A percentile compares a stretch with the other conserved stretches of the same genome.
These are phyloP conservation scores for Cottus gobio DNA, from an alignment of 2,113 vertebrate genomes.

Conservation along the genomic window DNA sequence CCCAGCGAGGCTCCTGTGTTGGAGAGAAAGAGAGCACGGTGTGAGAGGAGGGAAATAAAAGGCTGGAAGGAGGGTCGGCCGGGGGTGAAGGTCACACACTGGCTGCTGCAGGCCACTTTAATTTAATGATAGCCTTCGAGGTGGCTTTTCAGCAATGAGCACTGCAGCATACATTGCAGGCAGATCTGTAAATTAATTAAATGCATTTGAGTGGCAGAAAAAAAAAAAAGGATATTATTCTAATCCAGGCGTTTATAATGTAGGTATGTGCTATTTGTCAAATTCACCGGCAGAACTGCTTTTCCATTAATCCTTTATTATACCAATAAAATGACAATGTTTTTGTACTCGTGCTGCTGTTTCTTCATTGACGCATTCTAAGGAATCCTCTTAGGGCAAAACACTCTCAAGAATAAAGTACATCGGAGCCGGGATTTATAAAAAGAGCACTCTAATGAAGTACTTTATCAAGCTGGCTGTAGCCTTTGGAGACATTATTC, in stretches of 20 bases:
- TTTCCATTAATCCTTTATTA: slow-evolving; percentile 39
- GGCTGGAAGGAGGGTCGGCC: slow-evolving; percentile 21
- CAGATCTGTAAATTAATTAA: slow-evolving; percentile 44
- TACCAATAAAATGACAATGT: slow-evolving; percentile 32
- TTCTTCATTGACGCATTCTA: slow-evolving; percentile 64
- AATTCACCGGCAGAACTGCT: slow-evolving; percentile 11
- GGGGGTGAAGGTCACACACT: slow-evolving; percentile 64
- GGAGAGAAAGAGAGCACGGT: slow-evolving; percentile 52
- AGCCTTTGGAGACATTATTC: slow-evolving; percentile 65
- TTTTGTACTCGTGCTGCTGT: slow-evolving; percentile 42
- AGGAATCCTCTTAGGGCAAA: slow-evolving; percentile 40
- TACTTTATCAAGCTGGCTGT: slow-evolving; percentile 58
- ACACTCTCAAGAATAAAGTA: slow-evolving; percentile 46
- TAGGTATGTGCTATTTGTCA: slow-evolving; percentile 7
- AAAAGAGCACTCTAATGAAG: slow-evolving; percentile 73
- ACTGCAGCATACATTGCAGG: slow-evolving; percentile 26
- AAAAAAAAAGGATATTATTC: slow-evolving; percentile 33
- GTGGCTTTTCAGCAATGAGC: slow-evolving; percentile 35
- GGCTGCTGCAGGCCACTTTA: slow-evolving; percentile 47
- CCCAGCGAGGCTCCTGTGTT: slow-evolving; percentile 36
- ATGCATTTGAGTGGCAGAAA: slow-evolving; percentile 9
- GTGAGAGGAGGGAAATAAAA: slow-evolving; percentile 44
- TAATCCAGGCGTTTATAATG: slow-evolving; percentile 39
- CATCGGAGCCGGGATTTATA: slow-evolving; percentile 60
- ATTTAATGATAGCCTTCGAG: slow-evolving; percentile 63